Evolutionary conservation across 2,797 vertebrate genomes (phyloP).

Genomic region (Eospalax fontanierii): DNA sequence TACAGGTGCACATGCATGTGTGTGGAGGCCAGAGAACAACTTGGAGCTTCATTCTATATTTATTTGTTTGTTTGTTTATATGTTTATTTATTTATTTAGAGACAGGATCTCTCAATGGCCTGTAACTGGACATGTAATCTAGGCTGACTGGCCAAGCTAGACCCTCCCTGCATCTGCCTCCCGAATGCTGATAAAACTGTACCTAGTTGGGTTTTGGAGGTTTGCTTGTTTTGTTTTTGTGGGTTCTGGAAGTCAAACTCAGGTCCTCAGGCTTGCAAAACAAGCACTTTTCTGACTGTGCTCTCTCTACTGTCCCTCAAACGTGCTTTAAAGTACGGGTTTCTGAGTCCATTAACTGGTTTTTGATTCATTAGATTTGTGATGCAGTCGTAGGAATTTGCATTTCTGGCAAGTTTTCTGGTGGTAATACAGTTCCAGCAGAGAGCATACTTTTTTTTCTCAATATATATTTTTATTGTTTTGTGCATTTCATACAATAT

Average conservation of each 20-base stretch:
- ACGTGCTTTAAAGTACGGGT: conserved; percentile 13
- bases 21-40: background rate
- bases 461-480: too few relatives aligned
- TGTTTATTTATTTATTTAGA: too few relatives aligned
- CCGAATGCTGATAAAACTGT: background rate
- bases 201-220: background rate
- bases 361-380: conserved; percentile 43
- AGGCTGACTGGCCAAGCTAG: background rate
- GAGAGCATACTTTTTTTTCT: conserved; percentile 27
- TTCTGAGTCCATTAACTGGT: background rate
- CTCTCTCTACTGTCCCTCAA: background rate
- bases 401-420: conserved; percentile 16
- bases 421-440: background rate
- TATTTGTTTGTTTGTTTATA: too few relatives aligned
- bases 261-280: background rate
- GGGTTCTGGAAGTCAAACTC: background rate
- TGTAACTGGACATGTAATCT: background rate
- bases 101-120: background rate
- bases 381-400: background rate
- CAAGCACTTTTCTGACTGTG: background rate
- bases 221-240: too few relatives aligned
- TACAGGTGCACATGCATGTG: background rate
- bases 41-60: background rate
- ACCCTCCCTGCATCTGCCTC: background rate
- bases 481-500: too few relatives aligned